phyloP scores from a whole-genome alignment of 2,113 vertebrate species.

The Phalacrocorax pelagicus region DNA sequence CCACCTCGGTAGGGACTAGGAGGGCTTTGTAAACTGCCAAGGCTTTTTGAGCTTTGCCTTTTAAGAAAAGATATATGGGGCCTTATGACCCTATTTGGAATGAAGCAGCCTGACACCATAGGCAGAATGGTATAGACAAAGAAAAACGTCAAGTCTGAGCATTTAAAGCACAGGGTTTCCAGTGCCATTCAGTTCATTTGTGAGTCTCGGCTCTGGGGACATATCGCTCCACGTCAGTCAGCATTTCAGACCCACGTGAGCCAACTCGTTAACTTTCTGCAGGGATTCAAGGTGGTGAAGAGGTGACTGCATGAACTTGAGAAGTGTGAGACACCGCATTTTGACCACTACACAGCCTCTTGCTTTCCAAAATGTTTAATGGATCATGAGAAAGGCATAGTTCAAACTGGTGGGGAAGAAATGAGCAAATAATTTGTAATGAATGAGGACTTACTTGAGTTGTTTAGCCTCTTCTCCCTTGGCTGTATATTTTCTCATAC shows the following conservation, averaged over 20 bases:
- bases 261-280: background rate
- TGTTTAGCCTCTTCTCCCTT: background rate
- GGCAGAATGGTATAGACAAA: background rate
- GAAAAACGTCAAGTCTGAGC: background rate
- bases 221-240: background rate
- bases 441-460: background rate
- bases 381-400: background rate
- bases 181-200: background rate
- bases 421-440: background rate
- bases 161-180: background rate
- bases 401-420: background rate
- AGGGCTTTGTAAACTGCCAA: background rate
- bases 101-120: background rate
- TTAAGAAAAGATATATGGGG: background rate
- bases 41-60: background rate
- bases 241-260: background rate
- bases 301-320: background rate
- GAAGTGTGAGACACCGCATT: background rate
- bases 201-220: background rate
- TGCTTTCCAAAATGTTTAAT: background rate
- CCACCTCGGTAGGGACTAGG: background rate
- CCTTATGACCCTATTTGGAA: background rate
- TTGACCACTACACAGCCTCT: background rate
- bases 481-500: background rate
- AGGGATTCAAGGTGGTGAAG: background rate